phyloP scores from a whole-genome alignment of 2,888 invertebrate genomes.

The Caenorhabditis sp. region DNA sequence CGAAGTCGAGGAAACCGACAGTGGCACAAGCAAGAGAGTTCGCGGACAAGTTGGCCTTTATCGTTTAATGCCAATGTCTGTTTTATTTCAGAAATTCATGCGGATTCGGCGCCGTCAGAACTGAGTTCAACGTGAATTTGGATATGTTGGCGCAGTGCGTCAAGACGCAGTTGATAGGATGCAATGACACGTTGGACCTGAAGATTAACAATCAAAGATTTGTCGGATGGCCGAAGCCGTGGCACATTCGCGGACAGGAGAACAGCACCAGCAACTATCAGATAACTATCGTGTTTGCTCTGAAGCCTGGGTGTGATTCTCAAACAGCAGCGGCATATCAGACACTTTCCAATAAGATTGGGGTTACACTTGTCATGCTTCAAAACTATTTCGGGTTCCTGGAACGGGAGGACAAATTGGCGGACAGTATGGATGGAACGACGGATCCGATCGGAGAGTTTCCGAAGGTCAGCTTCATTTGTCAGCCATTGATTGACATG shows the following conservation, averaged over 20 bases:
- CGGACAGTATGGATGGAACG: constrained; percentile 49
- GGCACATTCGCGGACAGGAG: constrained; percentile 5
- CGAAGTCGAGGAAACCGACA: constrained; percentile 14
- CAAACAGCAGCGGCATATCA: constrained; percentile 77
- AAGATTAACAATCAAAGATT: constrained; percentile 77
- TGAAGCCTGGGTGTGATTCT: constrained; percentile 69
- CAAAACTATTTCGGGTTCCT: constrained; percentile 72
- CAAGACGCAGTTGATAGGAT: constrained; percentile 69
- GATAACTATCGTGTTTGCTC: constrained; percentile 73
- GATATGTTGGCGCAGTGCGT: constrained; percentile 74
- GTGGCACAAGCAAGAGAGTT: constrained; percentile 22
- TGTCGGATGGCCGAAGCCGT: constrained; percentile 74
- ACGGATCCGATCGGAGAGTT: constrained; percentile 59
- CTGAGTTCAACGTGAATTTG: constrained; percentile 68
- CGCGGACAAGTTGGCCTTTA: no score
- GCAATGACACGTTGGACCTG: constrained; percentile 73
- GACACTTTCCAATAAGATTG: constrained; percentile 72
- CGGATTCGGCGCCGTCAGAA: constrained; percentile 10
- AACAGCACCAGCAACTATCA: constrained; percentile 23
- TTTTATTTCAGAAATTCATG: neutral
- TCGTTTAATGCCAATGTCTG: no score
- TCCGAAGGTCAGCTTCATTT: constrained; percentile 68
- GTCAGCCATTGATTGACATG: constrained; percentile 72
- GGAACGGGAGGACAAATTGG: constrained; percentile 63
- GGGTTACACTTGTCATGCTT: constrained; percentile 71